Percentiles rank a stretch among this genome's conserved stretches.
Conservation (phyloP, 2,113 vertebrate species). For the Oncorhynchus kisutch region DNA sequence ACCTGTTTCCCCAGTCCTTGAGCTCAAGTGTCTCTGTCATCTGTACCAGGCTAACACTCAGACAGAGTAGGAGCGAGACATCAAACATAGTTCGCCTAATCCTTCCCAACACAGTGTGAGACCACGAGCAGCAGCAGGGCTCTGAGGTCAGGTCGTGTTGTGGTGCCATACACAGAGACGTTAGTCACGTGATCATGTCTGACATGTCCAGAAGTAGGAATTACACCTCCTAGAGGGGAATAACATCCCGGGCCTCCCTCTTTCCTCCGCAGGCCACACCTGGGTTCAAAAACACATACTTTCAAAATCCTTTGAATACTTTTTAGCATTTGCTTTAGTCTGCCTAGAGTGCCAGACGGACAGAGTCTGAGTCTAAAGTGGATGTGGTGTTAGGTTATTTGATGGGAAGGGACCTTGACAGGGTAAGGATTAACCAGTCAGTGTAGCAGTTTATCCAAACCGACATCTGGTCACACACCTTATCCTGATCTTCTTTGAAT, state of each 20-base stretch:
- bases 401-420: background rate
- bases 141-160: background rate
- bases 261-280: too few relatives aligned
- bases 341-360: too few relatives aligned
- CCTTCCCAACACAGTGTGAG: background rate
- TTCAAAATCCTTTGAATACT: too few relatives aligned
- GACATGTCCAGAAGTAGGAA: slow-evolving; percentile 23
- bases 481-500: background rate
- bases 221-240: background rate
- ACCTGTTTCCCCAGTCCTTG: too few relatives aligned
- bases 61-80: background rate
- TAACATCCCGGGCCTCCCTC: background rate
- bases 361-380: background rate
- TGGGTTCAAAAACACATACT: too few relatives aligned
- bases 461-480: background rate
- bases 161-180: background rate
- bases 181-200: background rate
- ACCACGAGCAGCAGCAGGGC: background rate
- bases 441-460: background rate
- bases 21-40: too few relatives aligned
- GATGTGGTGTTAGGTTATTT: background rate
- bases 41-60: background rate
- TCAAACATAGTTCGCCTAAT: background rate
- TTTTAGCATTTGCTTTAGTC: too few relatives aligned
- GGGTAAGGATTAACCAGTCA: background rate